Evolutionary conservation across 2,113 vertebrate genomes (phyloP).

Genomic region (Catharus bicknelli): DNA sequence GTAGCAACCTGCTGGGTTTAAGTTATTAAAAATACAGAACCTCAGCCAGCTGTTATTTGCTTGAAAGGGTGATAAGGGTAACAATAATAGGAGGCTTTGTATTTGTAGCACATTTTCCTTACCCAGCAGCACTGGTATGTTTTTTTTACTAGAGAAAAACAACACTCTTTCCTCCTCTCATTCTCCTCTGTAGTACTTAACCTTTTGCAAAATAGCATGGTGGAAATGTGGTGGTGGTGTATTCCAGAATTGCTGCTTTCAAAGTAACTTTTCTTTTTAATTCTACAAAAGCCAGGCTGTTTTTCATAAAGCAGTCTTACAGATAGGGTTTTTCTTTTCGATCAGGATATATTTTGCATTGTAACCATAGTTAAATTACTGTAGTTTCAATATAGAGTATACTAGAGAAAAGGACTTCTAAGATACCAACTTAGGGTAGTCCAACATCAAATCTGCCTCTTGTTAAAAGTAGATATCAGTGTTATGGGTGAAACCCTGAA

Average conservation of each 20-base stretch:
- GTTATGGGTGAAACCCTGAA: accelerated
- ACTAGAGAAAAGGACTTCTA: neutral
- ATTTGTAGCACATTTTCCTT: neutral
- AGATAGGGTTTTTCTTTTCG: neutral
- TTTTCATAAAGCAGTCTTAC: neutral
- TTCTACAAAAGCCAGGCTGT: neutral
- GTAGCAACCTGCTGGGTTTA: neutral
- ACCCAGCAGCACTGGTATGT: neutral
- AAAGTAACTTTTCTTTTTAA: neutral
- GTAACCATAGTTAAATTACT: neutral
- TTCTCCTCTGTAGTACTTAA: neutral
- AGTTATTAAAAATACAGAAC: neutral
- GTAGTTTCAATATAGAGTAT: neutral
- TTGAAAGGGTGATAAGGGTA: neutral
- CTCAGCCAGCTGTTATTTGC: neutral
- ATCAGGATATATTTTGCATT: neutral
- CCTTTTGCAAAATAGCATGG: neutral
- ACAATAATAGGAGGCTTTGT: neutral
- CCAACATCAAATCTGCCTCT: neutral
- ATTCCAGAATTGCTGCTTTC: neutral
- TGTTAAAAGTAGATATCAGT: neutral
- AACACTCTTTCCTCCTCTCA: neutral
- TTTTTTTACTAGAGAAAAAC: neutral
- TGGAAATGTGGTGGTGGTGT: neutral
- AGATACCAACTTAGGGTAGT: neutral